Evolutionary conservation across 2,113 vertebrate species (phyloP), one percentile per base, ranked within the genome.

Genomic region (Lampris incognitus): DNA sequence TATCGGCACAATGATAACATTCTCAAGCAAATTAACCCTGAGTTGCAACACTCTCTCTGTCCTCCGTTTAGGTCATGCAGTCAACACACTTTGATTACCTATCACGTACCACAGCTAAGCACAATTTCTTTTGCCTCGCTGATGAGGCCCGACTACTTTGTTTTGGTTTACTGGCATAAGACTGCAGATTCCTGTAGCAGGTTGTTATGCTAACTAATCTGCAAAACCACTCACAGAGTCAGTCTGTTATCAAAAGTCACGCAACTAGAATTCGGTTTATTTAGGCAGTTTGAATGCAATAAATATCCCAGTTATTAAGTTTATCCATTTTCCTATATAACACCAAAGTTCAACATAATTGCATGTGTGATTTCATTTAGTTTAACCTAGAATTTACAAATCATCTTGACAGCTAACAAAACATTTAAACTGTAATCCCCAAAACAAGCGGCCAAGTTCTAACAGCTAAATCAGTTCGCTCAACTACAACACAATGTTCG

Each of bases 1-100:
- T 71, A 78, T 80, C 76, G 55, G 71, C 63, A 46, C 70, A 49
- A 13, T 68, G 77, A 72, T 74, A 72, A 71, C 0, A 1, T 10
- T 65, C 9, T 50, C 52, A 62, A 74, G 41, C 1, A 0, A 81
- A 68, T 54, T 1, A 59, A 74, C 52, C 7, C 61, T 46, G 37
- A n/a, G 24, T 6, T 36, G 37, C 2, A n/a, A 13, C 40, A 52
- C 66, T 70, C 49, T 63, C 65, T 79, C 59, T 61, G 3, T 52
- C 57, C 46, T 80, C 41, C 69, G 72, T 76, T 51, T 1, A 49
- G 39, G 38, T 64, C 24, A 46, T 38, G 36, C n/a, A 50, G 46
- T 10, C 44, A 50, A 6, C 39, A 46, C 46, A 37, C 49, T 64
- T 50, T 37, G 9, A 61, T 61, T 61, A 39, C 38, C 58, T 59